Evolutionary conservation across 2,113 vertebrate genomes (phyloP), one percentile per base, ranked within the genome.

Genomic region (Apaloderma vittatum): DNA sequence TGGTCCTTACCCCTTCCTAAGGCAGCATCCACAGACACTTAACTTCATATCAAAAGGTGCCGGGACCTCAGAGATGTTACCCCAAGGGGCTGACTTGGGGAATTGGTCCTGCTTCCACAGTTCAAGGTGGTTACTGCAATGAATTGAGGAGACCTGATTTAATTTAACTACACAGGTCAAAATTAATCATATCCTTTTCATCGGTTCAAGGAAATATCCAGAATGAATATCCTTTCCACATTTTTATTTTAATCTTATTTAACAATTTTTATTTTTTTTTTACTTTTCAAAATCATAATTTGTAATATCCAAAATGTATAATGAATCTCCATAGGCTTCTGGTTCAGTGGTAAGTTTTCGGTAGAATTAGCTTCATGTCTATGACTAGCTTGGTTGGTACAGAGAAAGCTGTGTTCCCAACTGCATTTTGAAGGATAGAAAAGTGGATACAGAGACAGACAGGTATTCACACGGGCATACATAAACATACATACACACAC

Each of bases 241-340:
- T 88, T 84, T 92, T 70, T 75, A n/a, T 73, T 82, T 32, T 54
- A 40, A 68, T 90, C 67, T 75, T 89, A 88, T 90, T 93, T 94
- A 9, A 84, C 19, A 21, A 66, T 94, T 59, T 40, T 40, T 40
- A 40, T 40, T 40, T 40, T 40, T 40, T 40, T 40, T 11, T 40
- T n/a, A n/a, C 40, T 40, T 40, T 40, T 40, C 40, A 40, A 40
- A 40, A 40, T 12, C 40, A 40, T 12, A 40, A 79, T 57, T 43
- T 86, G 20, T 23, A 90, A 93, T 72, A 70, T 83, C 11, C 26
- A 82, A 96, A 72, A 80, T 82, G 34, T 49, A 55, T 9, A 85
- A 29, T 20, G 11, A 59, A 77, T 65, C 17, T 30, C 58, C 26
- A 80, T 63, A 68, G 65, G 86, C 93, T 77, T 73, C 76, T 94